Base-by-base conservation (phyloP, 1,140 invertebrate genomes). In the Pseudomyrmex gracilis region DNA sequence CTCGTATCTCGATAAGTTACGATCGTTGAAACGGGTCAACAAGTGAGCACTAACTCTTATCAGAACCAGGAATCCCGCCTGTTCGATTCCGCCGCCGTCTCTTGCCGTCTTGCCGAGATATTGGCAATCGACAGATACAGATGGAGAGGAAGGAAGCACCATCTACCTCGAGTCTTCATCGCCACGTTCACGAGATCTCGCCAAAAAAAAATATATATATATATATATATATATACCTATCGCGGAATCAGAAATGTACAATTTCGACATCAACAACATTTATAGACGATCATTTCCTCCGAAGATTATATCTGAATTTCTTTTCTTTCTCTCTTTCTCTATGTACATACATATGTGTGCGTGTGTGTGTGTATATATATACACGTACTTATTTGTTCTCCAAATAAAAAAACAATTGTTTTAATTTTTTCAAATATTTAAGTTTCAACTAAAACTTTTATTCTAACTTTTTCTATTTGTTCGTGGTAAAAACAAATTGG, bases 1-100 rank as follows among this genome's bases (percentile, higher is more conserved):
- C 73, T 83, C 66, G 60, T 71, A 83, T 89, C 78, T 73, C 83
- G 82, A 89, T 93, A 90, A 92, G 88, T 93, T 92, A 90, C 89
- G 89, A 89, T 90, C 77, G 67, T 67, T 82, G 83, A 90, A 91
- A 84, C 90, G 82, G 92, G 91, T 92, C 89, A 93, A 93, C 91
- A 93, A 93, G 92, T 92, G 92, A 91, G 86, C 88, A 82, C 90
- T 92, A 91, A 92, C 90, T 93, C 92, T 90, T 92, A 91, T 92
- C 90, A 80, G 82, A 89, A 84, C 68, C 71, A 76, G 73, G 88
- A 86, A 92, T 92, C 87, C 76, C 68, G 64, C 20, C 87, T 90
- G 85, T 90, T 89, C 86, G 87, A 80, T 82, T 57, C 80, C 86
- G 77, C 80, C 86, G 77, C 53, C 82, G 68, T 80, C 86, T 82